A percentile compares a stretch with the other conserved stretches of the same genome.
phyloP scores from a whole-genome alignment of 2,113 vertebrate species.

The Eurypyga helias region DNA sequence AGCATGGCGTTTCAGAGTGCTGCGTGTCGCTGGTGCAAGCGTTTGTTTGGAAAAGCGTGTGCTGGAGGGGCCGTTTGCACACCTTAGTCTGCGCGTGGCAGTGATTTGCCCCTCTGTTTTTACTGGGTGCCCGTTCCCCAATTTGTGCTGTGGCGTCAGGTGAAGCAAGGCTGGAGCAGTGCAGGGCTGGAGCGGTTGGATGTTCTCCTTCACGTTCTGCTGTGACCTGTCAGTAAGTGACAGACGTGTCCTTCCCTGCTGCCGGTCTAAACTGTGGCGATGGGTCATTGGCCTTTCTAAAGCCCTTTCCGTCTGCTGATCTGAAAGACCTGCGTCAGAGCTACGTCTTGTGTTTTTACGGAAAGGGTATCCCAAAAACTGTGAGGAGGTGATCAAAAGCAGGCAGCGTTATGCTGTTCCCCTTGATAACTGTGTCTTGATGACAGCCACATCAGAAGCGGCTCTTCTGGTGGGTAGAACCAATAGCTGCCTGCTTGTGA shows the following conservation, averaged over 20 bases:
- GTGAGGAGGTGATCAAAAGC: neutral
- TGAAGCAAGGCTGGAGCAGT: neutral
- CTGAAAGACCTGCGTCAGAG: neutral
- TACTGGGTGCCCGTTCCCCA: neutral
- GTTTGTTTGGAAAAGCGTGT: neutral
- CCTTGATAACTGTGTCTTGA: neutral
- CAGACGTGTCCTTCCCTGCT: neutral
- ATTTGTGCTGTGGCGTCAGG: neutral
- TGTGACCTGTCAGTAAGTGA: neutral
- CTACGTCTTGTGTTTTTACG: neutral
- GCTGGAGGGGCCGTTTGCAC: neutral
- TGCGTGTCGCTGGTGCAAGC: accelerated
- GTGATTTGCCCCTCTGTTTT: neutral
- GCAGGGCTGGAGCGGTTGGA: neutral
- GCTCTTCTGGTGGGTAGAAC: neutral
- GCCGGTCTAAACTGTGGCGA: neutral
- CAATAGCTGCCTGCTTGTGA: neutral
- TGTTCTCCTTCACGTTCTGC: neutral
- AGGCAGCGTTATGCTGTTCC: neutral
- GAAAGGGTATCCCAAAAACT: neutral
- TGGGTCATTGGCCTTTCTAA: neutral
- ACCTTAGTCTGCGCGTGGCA: neutral
- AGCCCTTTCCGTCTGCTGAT: neutral
- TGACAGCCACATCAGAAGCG: neutral
- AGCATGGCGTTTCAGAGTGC: neutral